Percentiles rank a stretch among this genome's conserved stretches.
Evolutionary conservation across 2,797 vertebrate genomes (phyloP).

Genomic region (Decapterus maruadsi): DNA sequence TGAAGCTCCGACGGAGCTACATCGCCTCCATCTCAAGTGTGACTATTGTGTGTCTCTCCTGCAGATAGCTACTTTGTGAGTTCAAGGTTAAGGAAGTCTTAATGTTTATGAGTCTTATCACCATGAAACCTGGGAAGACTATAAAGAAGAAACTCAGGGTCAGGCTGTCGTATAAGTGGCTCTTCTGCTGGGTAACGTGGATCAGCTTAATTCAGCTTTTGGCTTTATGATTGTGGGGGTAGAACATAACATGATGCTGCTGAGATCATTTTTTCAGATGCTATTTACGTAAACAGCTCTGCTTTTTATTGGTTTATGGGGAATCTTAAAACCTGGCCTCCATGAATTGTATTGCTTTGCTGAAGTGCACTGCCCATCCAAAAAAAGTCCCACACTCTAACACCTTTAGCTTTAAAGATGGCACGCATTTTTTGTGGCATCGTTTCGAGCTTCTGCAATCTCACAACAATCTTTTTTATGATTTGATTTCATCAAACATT

Average conservation of each 20-base stretch:
- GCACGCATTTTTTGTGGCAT: too few relatives aligned
- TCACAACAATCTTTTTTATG: too few relatives aligned
- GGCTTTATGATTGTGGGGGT: background rate
- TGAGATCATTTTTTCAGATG: background rate
- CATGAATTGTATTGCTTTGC: too few relatives aligned
- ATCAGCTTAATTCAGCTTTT: background rate
- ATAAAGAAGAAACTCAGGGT: conserved; percentile 41
- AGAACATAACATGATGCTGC: background rate
- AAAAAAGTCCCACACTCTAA: too few relatives aligned
- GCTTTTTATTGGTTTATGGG: too few relatives aligned
- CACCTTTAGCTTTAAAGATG: too few relatives aligned
- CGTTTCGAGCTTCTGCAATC: too few relatives aligned
- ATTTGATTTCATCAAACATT: too few relatives aligned
- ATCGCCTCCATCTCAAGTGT: too few relatives aligned
- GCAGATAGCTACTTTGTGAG: background rate
- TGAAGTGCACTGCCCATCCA: too few relatives aligned
- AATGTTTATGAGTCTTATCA: conserved; percentile 39
- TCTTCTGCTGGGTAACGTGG: background rate
- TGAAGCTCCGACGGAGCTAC: too few relatives aligned
- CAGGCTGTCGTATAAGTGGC: conserved; percentile 1
- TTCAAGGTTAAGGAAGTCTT: conserved; percentile 8
- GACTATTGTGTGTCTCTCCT: background rate
- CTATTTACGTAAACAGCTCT: background rate
- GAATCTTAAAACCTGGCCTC: too few relatives aligned
- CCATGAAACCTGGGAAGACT: conserved; percentile 5